Percentiles rank a stretch among this genome's conserved stretches.
Evolutionary conservation across 2,888 invertebrate species (phyloP).

Genomic region (Thereva unica): DNA sequence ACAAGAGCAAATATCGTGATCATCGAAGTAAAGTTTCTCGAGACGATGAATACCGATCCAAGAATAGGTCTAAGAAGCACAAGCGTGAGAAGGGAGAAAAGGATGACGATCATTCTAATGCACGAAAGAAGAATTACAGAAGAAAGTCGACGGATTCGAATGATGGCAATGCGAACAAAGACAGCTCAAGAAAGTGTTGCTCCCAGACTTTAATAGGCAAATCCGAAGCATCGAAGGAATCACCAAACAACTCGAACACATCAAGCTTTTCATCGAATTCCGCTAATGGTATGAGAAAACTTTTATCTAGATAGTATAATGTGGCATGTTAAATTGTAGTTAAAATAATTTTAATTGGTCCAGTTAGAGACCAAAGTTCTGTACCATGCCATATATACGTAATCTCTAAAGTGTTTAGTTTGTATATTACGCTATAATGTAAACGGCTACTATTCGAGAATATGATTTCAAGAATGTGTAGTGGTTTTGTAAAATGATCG

Average conservation of each 20-base stretch:
- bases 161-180: constrained; percentile 65
- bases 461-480: too few species aligned
- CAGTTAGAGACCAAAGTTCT: too few species aligned
- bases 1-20: constrained; percentile 8
- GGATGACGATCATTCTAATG: constrained; percentile 74
- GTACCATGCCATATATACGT: too few species aligned
- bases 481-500: too few species aligned
- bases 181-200: constrained; percentile 55
- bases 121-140: constrained; percentile 66
- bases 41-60: constrained; percentile 11
- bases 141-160: constrained; percentile 81
- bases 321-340: too few species aligned
- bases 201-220: constrained; percentile 9
- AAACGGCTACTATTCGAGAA: too few species aligned
- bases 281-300: too few species aligned
- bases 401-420: too few species aligned
- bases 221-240: constrained; percentile 13
- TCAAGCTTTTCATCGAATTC: constrained; percentile 19
- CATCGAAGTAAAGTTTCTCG: constrained; percentile 17
- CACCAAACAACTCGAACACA: constrained; percentile 24
- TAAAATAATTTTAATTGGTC: too few species aligned
- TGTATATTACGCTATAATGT: too few species aligned
- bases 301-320: too few species aligned
- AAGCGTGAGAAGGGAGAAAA: constrained; percentile 55
- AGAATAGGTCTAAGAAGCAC: constrained; percentile 51